A percentile compares a stretch with the other conserved stretches of the same genome.
phyloP scores from a whole-genome alignment of 2,113 vertebrate genomes.

The Malurus melanocephalus region DNA sequence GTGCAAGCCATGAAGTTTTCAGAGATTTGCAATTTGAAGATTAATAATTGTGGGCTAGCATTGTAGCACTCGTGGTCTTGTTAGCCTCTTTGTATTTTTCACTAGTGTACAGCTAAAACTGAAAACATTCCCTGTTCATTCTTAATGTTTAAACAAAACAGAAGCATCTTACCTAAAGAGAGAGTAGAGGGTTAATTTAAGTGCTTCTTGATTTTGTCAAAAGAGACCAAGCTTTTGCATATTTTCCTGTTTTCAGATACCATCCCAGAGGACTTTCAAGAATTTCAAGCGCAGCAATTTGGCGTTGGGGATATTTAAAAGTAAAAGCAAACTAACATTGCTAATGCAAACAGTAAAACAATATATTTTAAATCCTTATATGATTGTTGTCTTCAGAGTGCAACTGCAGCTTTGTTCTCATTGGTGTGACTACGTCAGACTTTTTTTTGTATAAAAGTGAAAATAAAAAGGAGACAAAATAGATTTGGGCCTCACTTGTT shows the following conservation, averaged over 20 bases:
- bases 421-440: constrained; percentile 39
- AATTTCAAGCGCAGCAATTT: constrained; percentile 78
- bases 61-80: background rate
- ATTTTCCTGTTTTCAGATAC: constrained; percentile 80
- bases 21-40: background rate
- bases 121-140: background rate
- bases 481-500: background rate
- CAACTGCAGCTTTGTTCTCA: constrained; percentile 45
- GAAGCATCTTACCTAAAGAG: background rate
- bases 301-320: constrained; percentile 72
- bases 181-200: background rate
- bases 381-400: constrained; percentile 32
- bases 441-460: constrained; percentile 62
- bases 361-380: constrained; percentile 64
- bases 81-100: background rate
- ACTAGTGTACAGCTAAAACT: background rate
- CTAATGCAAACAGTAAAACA: constrained; percentile 55
- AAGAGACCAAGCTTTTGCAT: background rate
- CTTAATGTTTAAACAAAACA: background rate
- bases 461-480: constrained; percentile 70
- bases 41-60: background rate
- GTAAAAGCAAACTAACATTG: constrained; percentile 28
- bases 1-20: background rate
- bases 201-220: background rate
- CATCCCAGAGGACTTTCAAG: constrained; percentile 89